Evolutionary conservation across 2,888 invertebrate species (phyloP), one percentile per base, ranked within the genome.

Genomic region (Watsonalla cultraria): DNA sequence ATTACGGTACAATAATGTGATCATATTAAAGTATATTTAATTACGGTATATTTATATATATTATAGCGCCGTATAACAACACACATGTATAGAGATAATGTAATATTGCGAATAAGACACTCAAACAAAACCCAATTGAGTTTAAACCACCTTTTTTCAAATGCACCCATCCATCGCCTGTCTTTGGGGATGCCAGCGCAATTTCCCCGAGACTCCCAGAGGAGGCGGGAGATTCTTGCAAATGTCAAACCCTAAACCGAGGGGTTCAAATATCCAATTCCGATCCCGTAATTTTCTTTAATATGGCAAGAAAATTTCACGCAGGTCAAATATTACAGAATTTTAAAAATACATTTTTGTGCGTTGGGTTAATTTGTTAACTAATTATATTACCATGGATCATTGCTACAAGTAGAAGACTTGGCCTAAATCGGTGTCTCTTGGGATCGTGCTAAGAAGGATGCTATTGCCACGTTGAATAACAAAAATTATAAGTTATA

Each of bases 201-300:
- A 56, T 51, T 51, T 52, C 52, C 50, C 51, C 52, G 51, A 62
- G 57, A 51, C 58, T 65, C 54, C 66, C 65, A 62, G 53, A 53
- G 65, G 61, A 58, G 63, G 65, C 47, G 62, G 68, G 66, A 61
- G 68, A 69, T 70, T 62, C 69, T 69, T 65, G 65, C 68, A 63
- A 66, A 69, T 66, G 65, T 68, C 68, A 69, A 60, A 54, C 56
- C 50, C 55, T 56, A 58, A 55, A 53, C 52, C 51, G 63, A 62
- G 69, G 64, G 65, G 62, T 11, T 48, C 48, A 37, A 14, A 15
- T 39, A 15, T 39, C 49, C 13, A 5, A 49, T 37, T 37, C 11
- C 34, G 39, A 37, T 9, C 14, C 14, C 42, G 42, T 42, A 42
- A 42, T 42, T 11, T 11, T 42, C 11, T 42, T 42, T 42, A 42